phyloP scores from a whole-genome alignment of 2,888 invertebrate genomes.

The Eristalinus aeneus region DNA sequence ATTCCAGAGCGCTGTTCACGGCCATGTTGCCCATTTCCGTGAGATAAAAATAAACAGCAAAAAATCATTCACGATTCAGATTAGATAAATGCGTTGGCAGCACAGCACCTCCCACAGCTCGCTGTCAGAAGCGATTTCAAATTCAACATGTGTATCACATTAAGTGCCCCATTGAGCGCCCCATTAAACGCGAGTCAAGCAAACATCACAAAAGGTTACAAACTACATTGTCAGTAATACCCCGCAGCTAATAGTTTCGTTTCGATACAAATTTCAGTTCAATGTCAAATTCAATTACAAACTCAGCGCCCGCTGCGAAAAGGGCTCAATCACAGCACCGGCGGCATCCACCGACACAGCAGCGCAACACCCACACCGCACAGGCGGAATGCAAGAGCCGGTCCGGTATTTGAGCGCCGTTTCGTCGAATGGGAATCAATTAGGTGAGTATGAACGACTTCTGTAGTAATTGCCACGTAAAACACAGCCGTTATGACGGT shows the following conservation, averaged over 20 bases:
- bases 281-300: slow-evolving; percentile 18
- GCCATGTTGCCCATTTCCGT: neutral
- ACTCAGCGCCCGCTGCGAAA: neutral
- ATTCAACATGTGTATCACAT: neutral
- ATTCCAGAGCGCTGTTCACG: neutral
- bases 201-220: neutral
- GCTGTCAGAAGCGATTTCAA: neutral
- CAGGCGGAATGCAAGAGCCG: neutral
- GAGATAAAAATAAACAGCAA: neutral
- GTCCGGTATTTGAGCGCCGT: slow-evolving; percentile 1
- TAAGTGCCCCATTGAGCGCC: neutral
- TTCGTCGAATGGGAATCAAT: slow-evolving; percentile 33
- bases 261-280: neutral
- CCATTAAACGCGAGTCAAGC: slow-evolving; percentile 17
- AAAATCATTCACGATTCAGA: neutral
- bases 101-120: neutral
- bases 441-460: slow-evolving; percentile 19
- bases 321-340: neutral
- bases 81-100: neutral
- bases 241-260: neutral
- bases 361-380: neutral
- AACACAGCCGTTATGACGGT: slow-evolving; percentile 10
- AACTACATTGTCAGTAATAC: slow-evolving; percentile 1
- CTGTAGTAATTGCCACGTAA: slow-evolving; percentile 25
- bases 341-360: neutral